These are phyloP conservation scores for Lepidurus arcticus DNA, from an alignment of 1,140 invertebrate species.

Conservation along the genomic window DNA sequence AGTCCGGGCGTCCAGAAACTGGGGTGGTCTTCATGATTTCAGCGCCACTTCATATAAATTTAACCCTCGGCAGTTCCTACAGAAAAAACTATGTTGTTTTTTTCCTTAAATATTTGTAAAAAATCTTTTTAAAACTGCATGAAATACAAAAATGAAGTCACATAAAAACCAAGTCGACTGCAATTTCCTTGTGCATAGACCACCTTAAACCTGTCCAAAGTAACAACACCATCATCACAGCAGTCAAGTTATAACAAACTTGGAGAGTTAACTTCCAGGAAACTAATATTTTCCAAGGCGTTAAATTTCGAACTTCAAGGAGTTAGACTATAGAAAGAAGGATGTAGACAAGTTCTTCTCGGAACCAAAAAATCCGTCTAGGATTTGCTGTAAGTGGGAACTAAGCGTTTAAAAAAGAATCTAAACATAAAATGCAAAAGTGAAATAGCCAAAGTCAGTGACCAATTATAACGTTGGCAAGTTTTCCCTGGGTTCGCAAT, in stretches of 20 bases:
- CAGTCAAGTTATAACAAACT: background rate
- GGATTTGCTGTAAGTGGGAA: too few species aligned
- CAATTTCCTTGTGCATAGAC: too few species aligned
- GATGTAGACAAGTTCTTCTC: too few species aligned
- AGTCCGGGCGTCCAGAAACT: background rate
- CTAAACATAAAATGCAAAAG: background rate
- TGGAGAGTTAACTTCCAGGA: background rate
- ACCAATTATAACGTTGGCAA: background rate
- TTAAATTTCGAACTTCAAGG: too few species aligned
- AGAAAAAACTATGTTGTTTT: background rate
- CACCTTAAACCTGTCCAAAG: too few species aligned
- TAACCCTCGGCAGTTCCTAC: background rate
- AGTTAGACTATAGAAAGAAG: too few species aligned
- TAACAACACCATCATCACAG: background rate
- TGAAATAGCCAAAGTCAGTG: slow-evolving; percentile 3
- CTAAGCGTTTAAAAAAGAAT: background rate
- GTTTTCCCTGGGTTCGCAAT: background rate
- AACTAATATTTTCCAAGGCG: background rate
- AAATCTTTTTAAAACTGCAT: too few species aligned
- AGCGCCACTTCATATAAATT: background rate
- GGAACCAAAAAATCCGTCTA: too few species aligned
- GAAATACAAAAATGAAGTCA: too few species aligned
- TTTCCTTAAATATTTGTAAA: too few species aligned
- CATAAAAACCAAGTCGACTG: too few species aligned
- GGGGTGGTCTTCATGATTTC: slow-evolving; percentile 12